A percentile compares a stretch with the other conserved stretches of the same genome.
Conservation (phyloP, 2,888 invertebrate species). For the Zygothrica quintamaculata region DNA sequence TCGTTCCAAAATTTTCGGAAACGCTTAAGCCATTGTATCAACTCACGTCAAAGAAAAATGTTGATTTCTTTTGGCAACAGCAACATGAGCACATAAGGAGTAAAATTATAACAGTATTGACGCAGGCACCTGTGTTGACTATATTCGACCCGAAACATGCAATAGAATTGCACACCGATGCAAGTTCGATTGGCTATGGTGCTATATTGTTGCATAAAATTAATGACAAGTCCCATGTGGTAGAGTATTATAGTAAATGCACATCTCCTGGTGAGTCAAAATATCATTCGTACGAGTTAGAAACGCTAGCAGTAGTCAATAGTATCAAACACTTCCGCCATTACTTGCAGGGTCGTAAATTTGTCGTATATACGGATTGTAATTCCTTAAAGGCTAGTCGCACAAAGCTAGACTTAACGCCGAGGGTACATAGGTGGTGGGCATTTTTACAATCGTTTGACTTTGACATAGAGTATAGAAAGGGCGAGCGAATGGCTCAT, state of each 20-base stretch:
- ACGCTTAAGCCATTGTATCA: too few species aligned
- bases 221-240: conserved; percentile 1
- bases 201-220: conserved; percentile 3
- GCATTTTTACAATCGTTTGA: conserved; percentile 8
- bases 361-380: conserved; percentile 7
- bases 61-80: too few species aligned
- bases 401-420: conserved; percentile 19
- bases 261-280: conserved; percentile 26
- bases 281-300: conserved; percentile 14
- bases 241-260: conserved; percentile 6
- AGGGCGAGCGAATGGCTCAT: conserved; percentile 7
- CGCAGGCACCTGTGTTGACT: conserved; percentile 16
- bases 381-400: conserved; percentile 29
- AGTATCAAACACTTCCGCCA: conserved; percentile 44
- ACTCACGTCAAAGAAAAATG: too few species aligned
- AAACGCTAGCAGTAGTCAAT: conserved; percentile 46
- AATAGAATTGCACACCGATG: conserved; percentile 20
- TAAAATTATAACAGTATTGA: conserved; percentile 6
- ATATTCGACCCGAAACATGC: conserved; percentile 11
- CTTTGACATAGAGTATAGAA: conserved; percentile 3
- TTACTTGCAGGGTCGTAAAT: conserved; percentile 16
- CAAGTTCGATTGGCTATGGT: conserved; percentile 16
- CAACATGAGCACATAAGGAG: background rate
- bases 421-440: conserved; percentile 36
- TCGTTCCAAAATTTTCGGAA: too few species aligned